A percentile compares a stretch with the other conserved stretches of the same genome.
Evolutionary conservation across 2,888 invertebrate genomes (phyloP).

Genomic region (Clepsis dumicolana): DNA sequence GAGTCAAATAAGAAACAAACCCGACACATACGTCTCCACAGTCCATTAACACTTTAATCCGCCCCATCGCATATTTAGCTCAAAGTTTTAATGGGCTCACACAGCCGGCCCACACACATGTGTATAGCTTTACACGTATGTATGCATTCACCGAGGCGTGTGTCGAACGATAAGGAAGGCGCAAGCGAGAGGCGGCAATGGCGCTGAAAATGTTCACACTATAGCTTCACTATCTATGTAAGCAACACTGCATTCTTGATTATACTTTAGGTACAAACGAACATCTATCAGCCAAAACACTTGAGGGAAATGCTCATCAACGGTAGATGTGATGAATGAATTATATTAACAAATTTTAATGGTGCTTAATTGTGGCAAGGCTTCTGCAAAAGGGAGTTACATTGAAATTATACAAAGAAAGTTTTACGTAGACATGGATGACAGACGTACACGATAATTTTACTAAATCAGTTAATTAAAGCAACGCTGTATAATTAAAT

Average conservation of each 20-base stretch:
- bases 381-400: too few species aligned
- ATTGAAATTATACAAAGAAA: too few species aligned
- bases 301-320: not conserved
- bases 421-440: too few species aligned
- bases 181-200: slow-evolving; percentile 23
- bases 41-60: slow-evolving; percentile 32
- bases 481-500: too few species aligned
- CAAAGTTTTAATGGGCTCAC: slow-evolving; percentile 37
- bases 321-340: not conserved
- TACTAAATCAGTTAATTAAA: too few species aligned
- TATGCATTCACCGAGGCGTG: slow-evolving; percentile 22
- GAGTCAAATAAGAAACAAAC: slow-evolving; percentile 12
- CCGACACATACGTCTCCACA: not conserved
- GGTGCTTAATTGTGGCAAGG: not conserved
- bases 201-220: slow-evolving; percentile 29
- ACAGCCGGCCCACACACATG: slow-evolving; percentile 5
- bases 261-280: not conserved
- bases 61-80: slow-evolving; percentile 26
- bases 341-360: not conserved
- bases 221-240: not conserved
- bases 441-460: too few species aligned
- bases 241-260: slow-evolving; percentile 3
- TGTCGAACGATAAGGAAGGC: slow-evolving; percentile 28
- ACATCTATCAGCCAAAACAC: not conserved
- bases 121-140: not conserved